phyloP scores from a whole-genome alignment of 1,140 invertebrate species.

The Helicoverpa zea region DNA sequence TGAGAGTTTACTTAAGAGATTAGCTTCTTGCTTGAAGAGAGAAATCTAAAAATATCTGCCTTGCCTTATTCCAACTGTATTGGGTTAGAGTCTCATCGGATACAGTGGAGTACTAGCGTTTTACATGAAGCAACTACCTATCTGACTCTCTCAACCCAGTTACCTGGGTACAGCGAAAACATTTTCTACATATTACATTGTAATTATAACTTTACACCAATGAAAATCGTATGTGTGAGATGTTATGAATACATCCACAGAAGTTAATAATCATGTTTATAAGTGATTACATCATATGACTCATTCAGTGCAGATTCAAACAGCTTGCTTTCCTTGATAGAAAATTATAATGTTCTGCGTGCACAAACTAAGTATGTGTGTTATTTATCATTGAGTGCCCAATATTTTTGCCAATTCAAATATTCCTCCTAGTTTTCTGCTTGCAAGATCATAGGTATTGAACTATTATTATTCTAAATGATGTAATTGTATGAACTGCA shows the following conservation, averaged over 20 bases:
- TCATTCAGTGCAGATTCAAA: constrained; percentile 1
- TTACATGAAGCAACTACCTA: too few relatives aligned
- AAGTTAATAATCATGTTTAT: constrained; percentile 18
- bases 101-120: too few relatives aligned
- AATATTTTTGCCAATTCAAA: neutral
- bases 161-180: too few relatives aligned
- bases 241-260: constrained; percentile 20
- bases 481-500: too few relatives aligned
- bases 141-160: too few relatives aligned
- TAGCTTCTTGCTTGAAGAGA: too few relatives aligned
- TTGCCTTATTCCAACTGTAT: too few relatives aligned
- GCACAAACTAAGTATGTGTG: neutral
- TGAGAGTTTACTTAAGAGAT: too few relatives aligned
- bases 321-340: constrained; percentile 26
- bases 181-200: constrained; percentile 1
- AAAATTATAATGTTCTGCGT: neutral
- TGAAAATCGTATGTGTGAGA: constrained; percentile 6
- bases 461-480: too few relatives aligned
- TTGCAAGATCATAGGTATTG: too few relatives aligned
- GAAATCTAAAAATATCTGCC: too few relatives aligned
- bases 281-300: constrained; percentile 13
- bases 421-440: neutral
- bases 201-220: neutral
- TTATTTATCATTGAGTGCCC: neutral
- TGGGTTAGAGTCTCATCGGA: too few relatives aligned